These are phyloP conservation scores for Propithecus deckenii DNA, from an alignment of 2,797 vertebrate species.

Conservation along the genomic window DNA sequence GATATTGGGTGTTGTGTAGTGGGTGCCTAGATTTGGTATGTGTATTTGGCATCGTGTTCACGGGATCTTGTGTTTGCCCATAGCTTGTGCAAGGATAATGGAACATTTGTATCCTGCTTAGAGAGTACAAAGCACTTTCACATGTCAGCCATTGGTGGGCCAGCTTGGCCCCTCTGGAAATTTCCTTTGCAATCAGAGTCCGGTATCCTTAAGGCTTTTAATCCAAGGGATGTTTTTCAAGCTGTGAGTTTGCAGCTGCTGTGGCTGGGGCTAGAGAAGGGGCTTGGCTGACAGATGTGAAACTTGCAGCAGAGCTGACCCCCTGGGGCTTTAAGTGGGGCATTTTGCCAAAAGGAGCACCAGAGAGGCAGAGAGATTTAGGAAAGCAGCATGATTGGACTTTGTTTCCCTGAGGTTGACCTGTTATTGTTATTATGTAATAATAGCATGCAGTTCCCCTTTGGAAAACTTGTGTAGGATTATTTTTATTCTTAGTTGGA, in stretches of 20 bases:
- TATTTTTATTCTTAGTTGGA: neutral
- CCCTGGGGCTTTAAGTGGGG: constrained; percentile 56
- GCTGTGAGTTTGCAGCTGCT: constrained; percentile 63
- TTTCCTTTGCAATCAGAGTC: constrained; percentile 72
- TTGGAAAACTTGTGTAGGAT: constrained; percentile 21
- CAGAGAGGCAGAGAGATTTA: constrained; percentile 2
- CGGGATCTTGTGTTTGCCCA: neutral
- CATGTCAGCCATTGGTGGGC: constrained; percentile 72
- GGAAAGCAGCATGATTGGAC: constrained; percentile 32
- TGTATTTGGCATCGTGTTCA: neutral
- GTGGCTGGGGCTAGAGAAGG: constrained; percentile 9
- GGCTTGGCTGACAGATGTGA: constrained; percentile 62
- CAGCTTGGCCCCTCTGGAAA: constrained; percentile 74
- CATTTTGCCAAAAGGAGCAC: constrained; percentile 61
- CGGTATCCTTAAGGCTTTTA: constrained; percentile 71
- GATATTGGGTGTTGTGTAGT: neutral
- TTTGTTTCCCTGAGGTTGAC: constrained; percentile 40
- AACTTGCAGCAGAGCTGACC: constrained; percentile 52
- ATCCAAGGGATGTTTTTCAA: constrained; percentile 69
- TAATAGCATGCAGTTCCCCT: neutral
- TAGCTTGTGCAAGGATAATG: constrained; percentile 54
- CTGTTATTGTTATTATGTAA: constrained; percentile 54
- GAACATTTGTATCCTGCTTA: constrained; percentile 51
- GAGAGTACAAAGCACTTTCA: constrained; percentile 68
- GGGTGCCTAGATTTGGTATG: neutral